Conservation (phyloP, 1,140 invertebrate species). For the Epicauta chinensis region DNA sequence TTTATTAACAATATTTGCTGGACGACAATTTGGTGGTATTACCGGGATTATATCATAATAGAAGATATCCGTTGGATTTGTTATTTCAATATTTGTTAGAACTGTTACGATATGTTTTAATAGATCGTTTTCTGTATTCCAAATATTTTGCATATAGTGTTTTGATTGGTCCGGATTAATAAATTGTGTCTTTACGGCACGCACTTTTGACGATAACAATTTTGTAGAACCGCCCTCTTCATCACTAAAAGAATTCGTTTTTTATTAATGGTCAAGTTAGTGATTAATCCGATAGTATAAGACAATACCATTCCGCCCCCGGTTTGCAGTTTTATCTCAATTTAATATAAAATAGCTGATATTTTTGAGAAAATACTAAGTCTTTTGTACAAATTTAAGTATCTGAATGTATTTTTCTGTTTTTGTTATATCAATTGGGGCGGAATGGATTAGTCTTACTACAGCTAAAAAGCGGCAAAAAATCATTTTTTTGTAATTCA, state of each 20-base stretch:
- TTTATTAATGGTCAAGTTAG: slow-evolving; percentile 29
- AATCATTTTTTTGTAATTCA: too few relatives aligned
- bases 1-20: slow-evolving; percentile 62
- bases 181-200: slow-evolving; percentile 25
- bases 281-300: too few relatives aligned
- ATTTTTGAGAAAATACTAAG: too few relatives aligned
- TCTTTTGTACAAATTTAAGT: too few relatives aligned
- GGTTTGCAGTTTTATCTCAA: too few relatives aligned
- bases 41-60: slow-evolving; percentile 83
- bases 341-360: too few relatives aligned
- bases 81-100: slow-evolving; percentile 49
- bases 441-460: too few relatives aligned
- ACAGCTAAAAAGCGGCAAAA: too few relatives aligned
- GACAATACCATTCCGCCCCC: too few relatives aligned
- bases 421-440: too few relatives aligned
- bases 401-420: too few relatives aligned
- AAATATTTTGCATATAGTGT: slow-evolving; percentile 68
- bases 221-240: too few relatives aligned
- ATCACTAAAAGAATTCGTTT: slow-evolving; percentile 22
- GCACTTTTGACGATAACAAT: background rate
- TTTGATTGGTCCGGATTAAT: slow-evolving; percentile 39
- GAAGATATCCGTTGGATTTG: slow-evolving; percentile 79
- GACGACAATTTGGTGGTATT: slow-evolving; percentile 78
- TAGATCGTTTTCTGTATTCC: slow-evolving; percentile 66
- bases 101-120: slow-evolving; percentile 68